Percentiles rank a stretch among this genome's conserved stretches.
phyloP scores from a whole-genome alignment of 2,113 vertebrate genomes.

The Oncorhynchus nerka region DNA sequence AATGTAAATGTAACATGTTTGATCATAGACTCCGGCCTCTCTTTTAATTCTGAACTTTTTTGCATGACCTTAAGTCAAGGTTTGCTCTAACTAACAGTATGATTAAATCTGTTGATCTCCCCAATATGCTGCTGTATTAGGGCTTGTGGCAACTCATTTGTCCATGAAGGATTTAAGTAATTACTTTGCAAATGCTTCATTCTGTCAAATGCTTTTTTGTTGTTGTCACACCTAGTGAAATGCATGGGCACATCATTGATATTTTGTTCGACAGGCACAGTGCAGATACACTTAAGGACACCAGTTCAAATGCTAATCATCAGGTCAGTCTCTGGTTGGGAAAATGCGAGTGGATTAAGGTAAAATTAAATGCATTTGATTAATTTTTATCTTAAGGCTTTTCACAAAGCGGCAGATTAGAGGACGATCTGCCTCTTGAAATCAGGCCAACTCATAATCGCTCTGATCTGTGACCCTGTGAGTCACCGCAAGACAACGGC shows the following conservation, averaged over 20 bases:
- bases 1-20: too few relatives aligned
- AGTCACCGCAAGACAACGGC: too few relatives aligned
- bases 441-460: not conserved
- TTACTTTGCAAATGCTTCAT: conserved; percentile 19
- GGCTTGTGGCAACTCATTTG: conserved; percentile 17
- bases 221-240: not conserved
- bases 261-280: not conserved
- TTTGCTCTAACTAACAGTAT: conserved; percentile 8
- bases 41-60: conserved; percentile 70
- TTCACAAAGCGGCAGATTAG: not conserved
- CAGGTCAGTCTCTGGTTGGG: not conserved
- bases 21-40: conserved; percentile 28
- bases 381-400: not conserved
- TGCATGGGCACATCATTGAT: not conserved
- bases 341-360: not conserved
- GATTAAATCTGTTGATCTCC: conserved; percentile 13
- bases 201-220: conserved; percentile 1
- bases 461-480: too few relatives aligned
- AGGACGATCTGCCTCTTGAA: not conserved
- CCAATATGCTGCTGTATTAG: conserved; percentile 27
- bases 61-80: conserved; percentile 28
- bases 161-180: conserved; percentile 14
- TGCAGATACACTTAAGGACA: not conserved
- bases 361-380: not conserved
- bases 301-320: not conserved